Base-by-base conservation (phyloP, 23 tunicate species). In the Trididemnum miniatum region DNA sequence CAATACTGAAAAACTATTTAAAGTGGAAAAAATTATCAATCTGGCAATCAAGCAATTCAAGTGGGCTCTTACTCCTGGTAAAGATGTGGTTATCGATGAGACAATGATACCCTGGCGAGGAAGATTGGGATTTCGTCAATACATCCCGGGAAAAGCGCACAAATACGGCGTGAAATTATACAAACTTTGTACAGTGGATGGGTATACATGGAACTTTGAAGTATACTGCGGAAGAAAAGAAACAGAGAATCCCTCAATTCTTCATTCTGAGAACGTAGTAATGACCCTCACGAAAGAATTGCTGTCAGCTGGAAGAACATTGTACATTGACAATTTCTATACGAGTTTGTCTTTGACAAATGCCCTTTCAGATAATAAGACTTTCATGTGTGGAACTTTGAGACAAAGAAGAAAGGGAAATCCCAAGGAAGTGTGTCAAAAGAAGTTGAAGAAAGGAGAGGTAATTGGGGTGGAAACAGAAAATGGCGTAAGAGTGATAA, bases 171-270 rank as follows among this genome's bases (percentile, higher is more conserved):
- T 62, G 23, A 62, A 62, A 27, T 15, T 62, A 18, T 23, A 62
- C 69, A 62, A 62, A 62, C 69, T 62, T 62, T 62, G 69, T 27
- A 62, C 69, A 62, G 69, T 62, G 69, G 69, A 62, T 15, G 69
- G 69, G 23, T 62, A 23, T 62, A 62, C 69, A 62, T 62, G 69
- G 24, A 62, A 62, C 69, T 20, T 62, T 23, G 27, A 62, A 23
- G 4, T 62, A 15, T 20, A 49, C 57, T 49, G 57, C 18, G 57
- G 57, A 18, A 49, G 57, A 62, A 27, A 23, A 62, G 69, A 62
- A 23, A 27, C 4, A 18, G 28, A 4, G 18, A 49, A 49, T 18
- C 12, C 15, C 57, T 49, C 57, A 9, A 18, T 9, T 49, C 57
- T 49, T 49, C 18, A 49, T 49, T 9, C 57, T 12, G 57, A 49